Base-by-base conservation (phyloP, 2,797 vertebrate genomes). In the Limnodromus scolopaceus region DNA sequence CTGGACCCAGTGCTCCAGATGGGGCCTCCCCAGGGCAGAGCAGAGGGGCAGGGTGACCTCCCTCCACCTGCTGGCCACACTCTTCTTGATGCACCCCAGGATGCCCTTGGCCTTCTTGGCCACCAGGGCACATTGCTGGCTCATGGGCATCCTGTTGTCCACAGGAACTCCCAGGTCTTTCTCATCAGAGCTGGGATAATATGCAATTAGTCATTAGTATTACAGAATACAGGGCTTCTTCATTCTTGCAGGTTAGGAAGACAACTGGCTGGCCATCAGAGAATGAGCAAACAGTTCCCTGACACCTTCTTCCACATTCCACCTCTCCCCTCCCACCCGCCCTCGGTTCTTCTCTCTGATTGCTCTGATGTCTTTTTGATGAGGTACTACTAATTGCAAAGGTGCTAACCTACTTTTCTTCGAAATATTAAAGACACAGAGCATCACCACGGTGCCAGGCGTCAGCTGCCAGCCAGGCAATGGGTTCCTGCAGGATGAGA, bases 391-490 rank as follows among this genome's bases (percentile, higher is more conserved):
- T 57, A 77, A 83, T 9, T 68, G n/a, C 48, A 71, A 79, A 51
- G 63, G 43, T 63, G 45, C 43, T 85, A 87, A 83, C 39, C 71
- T 58, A 38, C n/a, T 91, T 89, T 46, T 82, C 48, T 68, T 85
- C 24, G 38, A 91, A 69, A 43, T 30, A 2, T 75, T 81, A 28
- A 80, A 86, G 38, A 38, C 38, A 28, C 49, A 81, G 57, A 78
- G 53, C 36, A 77, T 23, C 0, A 0, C 39, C 45, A 17, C 0
- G 1, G 51, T 38, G 32, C 60, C n/a, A 55, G n/a, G 30, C 1
- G 20, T 43, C 41, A 91, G 75, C 34, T 68, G 78, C 51, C 0
- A 1, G 18, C 71, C 61, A 60, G 43, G 23, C 48, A 49, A 69
- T 7, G 10, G 15, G 7, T 65, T 79, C 36, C 24, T 65, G 43